Base-by-base conservation (phyloP, 2,113 vertebrate genomes). In the Indri indri region DNA sequence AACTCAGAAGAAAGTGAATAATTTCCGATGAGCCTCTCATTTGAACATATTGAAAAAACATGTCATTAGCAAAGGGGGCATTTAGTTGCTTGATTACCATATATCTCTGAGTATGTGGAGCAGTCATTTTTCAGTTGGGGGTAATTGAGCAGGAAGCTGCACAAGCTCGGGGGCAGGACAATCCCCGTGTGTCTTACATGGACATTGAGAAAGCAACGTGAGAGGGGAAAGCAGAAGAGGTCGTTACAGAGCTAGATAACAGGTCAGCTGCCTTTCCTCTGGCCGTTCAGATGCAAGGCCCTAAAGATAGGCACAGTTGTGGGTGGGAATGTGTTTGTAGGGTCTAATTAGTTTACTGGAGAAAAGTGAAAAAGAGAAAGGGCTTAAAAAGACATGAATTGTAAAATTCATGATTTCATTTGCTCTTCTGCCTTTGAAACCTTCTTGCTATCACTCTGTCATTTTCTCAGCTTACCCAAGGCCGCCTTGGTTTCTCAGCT, bases 31-130 rank as follows among this genome's bases (percentile, higher is more conserved):
- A 98, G 95, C 90, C 96, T 97, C 97, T 91, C 87, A 77, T 84
- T 37, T 80, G 88, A 98, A 92, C 90, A 79, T 96, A 98, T 90
- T 98, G 96, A 98, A 96, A 94, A 96, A 98, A 57, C 59, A 96
- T 96, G 42, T 76, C 65, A 82, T 97, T 89, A 97, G 84, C 94
- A 91, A 96, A 97, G 97, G 90, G 92, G 92, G 42, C 89, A 93
- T 97, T 95, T 89, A 93, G 57, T 79, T 70, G 76, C 81, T 85
- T 12, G 82, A 95, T 97, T 98, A 96, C 90, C 91, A 40, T 85
- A 73, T 94, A 81, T 97, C 96, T 98, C 95, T 61, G 88, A 96
- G 37, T 94, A 96, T 91, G 83, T 6, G 66, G 37, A 76, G 13
- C 47, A 76, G n/a, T 68, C 23, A 63, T 90, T 88, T 97, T 95